Evolutionary conservation across 2,888 invertebrate species (phyloP).

Genomic region (Tetragonula carbonaria): DNA sequence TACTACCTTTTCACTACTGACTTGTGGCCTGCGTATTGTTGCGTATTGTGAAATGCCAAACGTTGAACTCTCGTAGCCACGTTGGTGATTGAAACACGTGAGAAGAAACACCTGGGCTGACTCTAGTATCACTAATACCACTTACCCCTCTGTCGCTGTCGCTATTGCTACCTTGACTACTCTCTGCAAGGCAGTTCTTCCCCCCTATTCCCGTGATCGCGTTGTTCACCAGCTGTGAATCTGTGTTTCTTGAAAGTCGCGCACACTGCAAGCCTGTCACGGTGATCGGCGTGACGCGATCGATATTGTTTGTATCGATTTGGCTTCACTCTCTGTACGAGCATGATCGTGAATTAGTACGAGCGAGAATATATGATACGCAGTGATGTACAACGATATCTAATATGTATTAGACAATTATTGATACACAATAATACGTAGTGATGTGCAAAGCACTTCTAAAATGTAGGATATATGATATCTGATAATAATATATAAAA

Average conservation of each 20-base stretch:
- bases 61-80: constrained; percentile 44
- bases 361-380: neutral
- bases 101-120: constrained; percentile 27
- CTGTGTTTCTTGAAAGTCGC: constrained; percentile 24
- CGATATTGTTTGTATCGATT: neutral
- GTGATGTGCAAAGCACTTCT: no score
- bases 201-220: constrained; percentile 5
- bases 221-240: constrained; percentile 31
- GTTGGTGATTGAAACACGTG: constrained; percentile 44
- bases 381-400: neutral
- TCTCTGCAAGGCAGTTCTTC: constrained; percentile 46
- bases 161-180: constrained; percentile 23
- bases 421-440: neutral
- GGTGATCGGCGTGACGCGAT: neutral
- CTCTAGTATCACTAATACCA: constrained; percentile 9
- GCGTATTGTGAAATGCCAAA: constrained; percentile 56
- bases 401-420: neutral
- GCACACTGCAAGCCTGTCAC: neutral
- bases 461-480: no score
- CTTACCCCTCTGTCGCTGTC: constrained; percentile 10
- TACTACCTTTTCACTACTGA: constrained; percentile 6
- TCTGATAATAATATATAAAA: no score
- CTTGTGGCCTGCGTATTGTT: constrained; percentile 56
- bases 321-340: constrained; percentile 1
- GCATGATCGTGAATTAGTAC: constrained; percentile 13